Conservation (phyloP, 2,797 vertebrate genomes). For the Poeciliopsis presidionis region DNA sequence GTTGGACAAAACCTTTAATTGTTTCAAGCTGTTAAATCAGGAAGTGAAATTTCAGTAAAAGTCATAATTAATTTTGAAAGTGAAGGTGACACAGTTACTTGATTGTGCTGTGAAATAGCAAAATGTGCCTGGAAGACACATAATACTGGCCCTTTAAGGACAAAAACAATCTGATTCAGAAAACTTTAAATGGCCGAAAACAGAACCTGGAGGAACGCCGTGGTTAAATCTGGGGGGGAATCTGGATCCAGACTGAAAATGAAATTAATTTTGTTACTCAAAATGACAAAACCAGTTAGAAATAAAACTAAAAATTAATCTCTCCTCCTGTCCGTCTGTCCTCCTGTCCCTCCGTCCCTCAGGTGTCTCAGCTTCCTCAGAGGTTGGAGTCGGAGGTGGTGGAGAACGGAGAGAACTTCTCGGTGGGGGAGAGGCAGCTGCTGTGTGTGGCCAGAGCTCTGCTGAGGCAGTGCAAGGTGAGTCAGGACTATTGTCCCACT, state of each 20-base stretch:
- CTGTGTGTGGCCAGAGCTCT: slow-evolving; percentile 87
- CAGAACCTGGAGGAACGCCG: not conserved
- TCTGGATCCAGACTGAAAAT: not conserved
- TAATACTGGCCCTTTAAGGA: no score
- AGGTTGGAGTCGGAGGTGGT: slow-evolving; percentile 76
- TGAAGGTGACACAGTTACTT: no score
- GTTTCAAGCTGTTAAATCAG: no score
- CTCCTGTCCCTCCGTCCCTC: not conserved
- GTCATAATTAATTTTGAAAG: no score
- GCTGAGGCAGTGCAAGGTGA: slow-evolving; percentile 90
- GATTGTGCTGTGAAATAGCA: no score
- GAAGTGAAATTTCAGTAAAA: no score
- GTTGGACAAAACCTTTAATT: not conserved
- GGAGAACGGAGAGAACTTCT: slow-evolving; percentile 89
- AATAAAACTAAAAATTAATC: no score
- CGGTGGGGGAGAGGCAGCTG: slow-evolving; percentile 85
- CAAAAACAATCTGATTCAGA: not conserved
- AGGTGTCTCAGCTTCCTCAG: slow-evolving; percentile 90
- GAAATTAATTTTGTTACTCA: not conserved
- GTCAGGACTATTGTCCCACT: not conserved
- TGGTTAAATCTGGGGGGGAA: not conserved
- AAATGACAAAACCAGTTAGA: not conserved
- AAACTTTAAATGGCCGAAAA: not conserved
- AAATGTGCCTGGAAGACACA: no score
- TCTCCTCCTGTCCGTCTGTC: no score